phyloP scores from a whole-genome alignment of 1,140 invertebrate genomes.

The Pogonomyrmex barbatus region DNA sequence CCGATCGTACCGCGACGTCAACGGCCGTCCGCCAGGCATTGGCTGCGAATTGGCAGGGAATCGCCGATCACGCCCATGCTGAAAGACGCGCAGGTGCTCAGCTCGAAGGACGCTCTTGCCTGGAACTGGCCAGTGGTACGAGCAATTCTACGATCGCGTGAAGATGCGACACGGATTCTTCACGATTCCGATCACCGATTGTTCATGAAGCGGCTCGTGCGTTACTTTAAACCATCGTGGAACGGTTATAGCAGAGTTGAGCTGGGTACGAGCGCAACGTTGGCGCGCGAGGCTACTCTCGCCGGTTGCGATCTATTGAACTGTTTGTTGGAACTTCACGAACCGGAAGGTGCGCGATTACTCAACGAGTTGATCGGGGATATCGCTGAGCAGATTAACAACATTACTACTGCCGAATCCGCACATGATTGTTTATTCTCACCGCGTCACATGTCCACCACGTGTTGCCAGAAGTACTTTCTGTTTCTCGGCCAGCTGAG shows the following conservation, averaged over 20 bases:
- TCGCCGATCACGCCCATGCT: slow-evolving; percentile 84
- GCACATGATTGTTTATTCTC: slow-evolving; percentile 96
- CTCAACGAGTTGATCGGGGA: slow-evolving; percentile 93
- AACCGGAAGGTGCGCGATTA: slow-evolving; percentile 87
- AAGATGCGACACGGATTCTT: slow-evolving; percentile 78
- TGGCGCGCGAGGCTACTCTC: slow-evolving; percentile 89
- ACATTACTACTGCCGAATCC: slow-evolving; percentile 90
- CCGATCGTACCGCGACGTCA: slow-evolving; percentile 79
- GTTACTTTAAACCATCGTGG: slow-evolving; percentile 95
- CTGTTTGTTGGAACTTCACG: slow-evolving; percentile 88
- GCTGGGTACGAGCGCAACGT: slow-evolving; percentile 87
- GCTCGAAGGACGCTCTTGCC: slow-evolving; percentile 85
- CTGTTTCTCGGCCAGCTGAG: slow-evolving; percentile 95
- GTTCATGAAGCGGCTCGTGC: slow-evolving; percentile 93
- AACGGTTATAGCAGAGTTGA: slow-evolving; percentile 93
- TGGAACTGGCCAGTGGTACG: slow-evolving; percentile 90
- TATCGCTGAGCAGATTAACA: slow-evolving; percentile 91
- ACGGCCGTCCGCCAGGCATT: slow-evolving; percentile 78
- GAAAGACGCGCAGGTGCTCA: slow-evolving; percentile 88
- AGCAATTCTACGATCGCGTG: slow-evolving; percentile 86
- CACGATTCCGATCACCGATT: slow-evolving; percentile 90
- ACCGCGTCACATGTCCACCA: slow-evolving; percentile 94
- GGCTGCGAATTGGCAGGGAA: slow-evolving; percentile 79
- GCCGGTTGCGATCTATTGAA: slow-evolving; percentile 93
- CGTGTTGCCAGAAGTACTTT: slow-evolving; percentile 97